phyloP scores from a whole-genome alignment of 2,888 invertebrate genomes.

The Thecocarcelia acutangulata region DNA sequence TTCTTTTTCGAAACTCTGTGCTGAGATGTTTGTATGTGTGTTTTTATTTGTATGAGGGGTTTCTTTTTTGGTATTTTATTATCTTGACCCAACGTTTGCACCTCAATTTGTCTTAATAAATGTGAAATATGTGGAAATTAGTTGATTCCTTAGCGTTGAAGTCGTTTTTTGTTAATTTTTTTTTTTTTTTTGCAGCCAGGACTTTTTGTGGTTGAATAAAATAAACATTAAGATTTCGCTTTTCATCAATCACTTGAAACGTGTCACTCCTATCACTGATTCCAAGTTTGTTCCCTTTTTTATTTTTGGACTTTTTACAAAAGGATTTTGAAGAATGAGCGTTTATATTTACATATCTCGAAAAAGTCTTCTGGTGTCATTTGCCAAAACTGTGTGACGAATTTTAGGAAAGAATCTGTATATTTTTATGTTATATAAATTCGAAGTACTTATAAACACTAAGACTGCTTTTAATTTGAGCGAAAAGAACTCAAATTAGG shows the following conservation, averaged over 20 bases:
- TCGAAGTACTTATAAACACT: neutral
- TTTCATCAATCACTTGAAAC: slow-evolving; percentile 79
- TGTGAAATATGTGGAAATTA: slow-evolving; percentile 81
- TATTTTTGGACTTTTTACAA: neutral
- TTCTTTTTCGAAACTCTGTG: slow-evolving; percentile 39
- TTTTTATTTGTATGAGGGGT: slow-evolving; percentile 73
- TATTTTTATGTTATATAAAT: neutral
- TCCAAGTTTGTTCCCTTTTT: slow-evolving; percentile 23
- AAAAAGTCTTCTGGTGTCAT: slow-evolving; percentile 66
- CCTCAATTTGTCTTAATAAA: slow-evolving; percentile 81
- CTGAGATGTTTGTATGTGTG: slow-evolving; percentile 29
- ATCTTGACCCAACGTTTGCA: slow-evolving; percentile 80
- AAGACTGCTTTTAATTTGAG: no score
- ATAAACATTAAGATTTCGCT: slow-evolving; percentile 68
- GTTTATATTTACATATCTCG: slow-evolving; percentile 19
- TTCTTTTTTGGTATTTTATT: slow-evolving; percentile 75
- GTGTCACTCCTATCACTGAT: slow-evolving; percentile 79
- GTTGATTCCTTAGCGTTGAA: slow-evolving; percentile 69
- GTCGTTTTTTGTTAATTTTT: slow-evolving; percentile 1
- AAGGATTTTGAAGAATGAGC: slow-evolving; percentile 45
- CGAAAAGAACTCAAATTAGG: no score
- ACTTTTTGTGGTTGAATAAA: slow-evolving; percentile 40
- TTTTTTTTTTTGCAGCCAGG: slow-evolving; percentile 44
- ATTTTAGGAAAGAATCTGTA: slow-evolving; percentile 19
- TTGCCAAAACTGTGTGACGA: slow-evolving; percentile 61